Percentiles rank a stretch among this genome's conserved stretches.
These are phyloP conservation scores for Hepsetus odoe DNA, from an alignment of 2,113 vertebrate species.

Conservation along the genomic window DNA sequence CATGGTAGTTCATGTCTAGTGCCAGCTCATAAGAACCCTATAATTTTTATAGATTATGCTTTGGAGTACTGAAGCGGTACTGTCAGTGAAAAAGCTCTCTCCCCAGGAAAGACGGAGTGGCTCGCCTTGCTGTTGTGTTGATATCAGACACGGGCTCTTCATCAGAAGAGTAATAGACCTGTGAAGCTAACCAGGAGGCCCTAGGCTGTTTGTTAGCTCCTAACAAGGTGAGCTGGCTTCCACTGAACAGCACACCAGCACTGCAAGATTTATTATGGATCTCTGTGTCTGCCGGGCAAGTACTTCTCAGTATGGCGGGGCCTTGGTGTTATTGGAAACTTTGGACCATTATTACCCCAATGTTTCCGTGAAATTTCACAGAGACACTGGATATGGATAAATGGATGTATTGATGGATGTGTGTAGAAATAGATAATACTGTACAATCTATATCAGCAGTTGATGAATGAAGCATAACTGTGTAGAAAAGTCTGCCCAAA, in stretches of 20 bases:
- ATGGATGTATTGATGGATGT: conserved; percentile 33
- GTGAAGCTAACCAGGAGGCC: conserved; percentile 59
- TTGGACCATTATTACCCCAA: conserved; percentile 52
- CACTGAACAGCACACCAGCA: conserved; percentile 54
- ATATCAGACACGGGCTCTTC: conserved; percentile 57
- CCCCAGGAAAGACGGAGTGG: conserved; percentile 52
- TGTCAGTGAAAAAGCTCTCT: conserved; percentile 37
- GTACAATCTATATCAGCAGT: conserved; percentile 16
- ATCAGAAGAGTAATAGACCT: conserved; percentile 59
- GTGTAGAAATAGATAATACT: conserved; percentile 15
- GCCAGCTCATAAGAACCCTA: conserved; percentile 25
- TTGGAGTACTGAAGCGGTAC: not conserved
- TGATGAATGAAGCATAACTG: not conserved
- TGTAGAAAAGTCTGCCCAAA: not conserved
- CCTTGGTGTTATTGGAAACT: conserved; percentile 49
- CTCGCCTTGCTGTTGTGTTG: conserved; percentile 50
- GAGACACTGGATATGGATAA: conserved; percentile 29
- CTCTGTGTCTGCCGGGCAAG: conserved; percentile 50
- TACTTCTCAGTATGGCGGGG: conserved; percentile 44
- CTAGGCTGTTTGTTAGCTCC: conserved; percentile 60
- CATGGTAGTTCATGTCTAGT: not conserved
- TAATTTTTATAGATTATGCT: not conserved
- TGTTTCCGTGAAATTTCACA: conserved; percentile 36
- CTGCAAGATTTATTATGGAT: conserved; percentile 57
- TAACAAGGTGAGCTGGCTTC: conserved; percentile 61